These are phyloP conservation scores for Aporophyla lueneburgensis DNA, from an alignment of 2,888 invertebrate species.

Conservation along the genomic window DNA sequence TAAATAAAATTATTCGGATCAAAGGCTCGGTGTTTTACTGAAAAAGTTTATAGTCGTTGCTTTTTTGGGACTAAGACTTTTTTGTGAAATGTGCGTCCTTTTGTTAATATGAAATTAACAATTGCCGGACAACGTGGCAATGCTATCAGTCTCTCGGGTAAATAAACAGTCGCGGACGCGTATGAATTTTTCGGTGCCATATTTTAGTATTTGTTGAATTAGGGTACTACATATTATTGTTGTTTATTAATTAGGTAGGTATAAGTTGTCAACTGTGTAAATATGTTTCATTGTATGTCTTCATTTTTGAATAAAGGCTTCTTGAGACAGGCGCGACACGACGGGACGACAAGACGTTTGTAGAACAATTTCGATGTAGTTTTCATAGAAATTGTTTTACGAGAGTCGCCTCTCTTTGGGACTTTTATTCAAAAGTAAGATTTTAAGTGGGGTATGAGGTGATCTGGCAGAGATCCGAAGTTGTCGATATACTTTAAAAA, in stretches of 20 bases:
- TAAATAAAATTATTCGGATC: slow-evolving; percentile 55
- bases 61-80: no score
- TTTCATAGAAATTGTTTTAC: no score
- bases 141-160: neutral
- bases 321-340: no score
- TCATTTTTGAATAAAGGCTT: no score
- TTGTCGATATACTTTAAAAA: no score
- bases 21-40: slow-evolving; percentile 24
- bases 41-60: neutral
- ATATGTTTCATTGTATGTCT: neutral
- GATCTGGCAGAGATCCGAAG: no score
- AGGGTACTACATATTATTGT: neutral
- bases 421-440: no score
- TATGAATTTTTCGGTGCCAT: neutral
- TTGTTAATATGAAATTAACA: neutral
- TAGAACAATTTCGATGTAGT: no score
- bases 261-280: neutral
- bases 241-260: neutral
- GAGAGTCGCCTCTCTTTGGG: no score
- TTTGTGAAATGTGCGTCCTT: neutral
- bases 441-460: neutral
- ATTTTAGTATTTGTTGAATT: neutral
- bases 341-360: no score
- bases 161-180: no score
- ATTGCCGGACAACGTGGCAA: neutral